Conservation (phyloP, 2,888 invertebrate species). For the Sarcophaga variegata region DNA sequence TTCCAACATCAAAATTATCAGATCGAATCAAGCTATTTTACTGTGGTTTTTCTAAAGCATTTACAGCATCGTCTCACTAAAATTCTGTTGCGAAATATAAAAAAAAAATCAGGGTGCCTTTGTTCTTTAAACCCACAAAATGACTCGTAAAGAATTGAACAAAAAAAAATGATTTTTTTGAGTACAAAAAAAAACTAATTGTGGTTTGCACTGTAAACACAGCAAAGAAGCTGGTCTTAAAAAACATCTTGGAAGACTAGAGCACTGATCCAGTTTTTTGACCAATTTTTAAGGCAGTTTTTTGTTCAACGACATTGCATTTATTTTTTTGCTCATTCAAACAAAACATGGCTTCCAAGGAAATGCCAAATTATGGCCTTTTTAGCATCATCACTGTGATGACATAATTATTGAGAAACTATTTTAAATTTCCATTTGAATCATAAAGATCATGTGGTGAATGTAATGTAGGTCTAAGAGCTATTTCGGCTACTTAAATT, state of each 20-base stretch:
- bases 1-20: no score
- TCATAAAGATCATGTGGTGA: constrained; percentile 50
- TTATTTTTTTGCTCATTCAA: constrained; percentile 58
- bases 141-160: no score
- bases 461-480: constrained; percentile 44
- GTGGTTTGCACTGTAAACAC: neutral
- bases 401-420: constrained; percentile 66
- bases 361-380: neutral
- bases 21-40: no score
- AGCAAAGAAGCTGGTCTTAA: neutral
- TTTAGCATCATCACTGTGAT: neutral
- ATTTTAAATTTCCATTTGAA: constrained; percentile 40
- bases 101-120: no score
- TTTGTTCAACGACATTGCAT: constrained; percentile 71
- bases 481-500: constrained; percentile 2
- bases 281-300: constrained; percentile 79
- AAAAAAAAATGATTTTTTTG: no score
- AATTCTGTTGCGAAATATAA: no score
- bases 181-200: constrained; percentile 1
- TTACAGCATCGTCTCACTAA: no score
- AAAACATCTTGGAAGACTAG: constrained; percentile 56
- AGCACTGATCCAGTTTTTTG: constrained; percentile 77
- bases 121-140: no score
- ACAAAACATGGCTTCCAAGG: constrained; percentile 49
- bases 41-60: no score